These are phyloP conservation scores for Crypturellus undulatus DNA, from an alignment of 2,113 vertebrate genomes.

Conservation along the genomic window DNA sequence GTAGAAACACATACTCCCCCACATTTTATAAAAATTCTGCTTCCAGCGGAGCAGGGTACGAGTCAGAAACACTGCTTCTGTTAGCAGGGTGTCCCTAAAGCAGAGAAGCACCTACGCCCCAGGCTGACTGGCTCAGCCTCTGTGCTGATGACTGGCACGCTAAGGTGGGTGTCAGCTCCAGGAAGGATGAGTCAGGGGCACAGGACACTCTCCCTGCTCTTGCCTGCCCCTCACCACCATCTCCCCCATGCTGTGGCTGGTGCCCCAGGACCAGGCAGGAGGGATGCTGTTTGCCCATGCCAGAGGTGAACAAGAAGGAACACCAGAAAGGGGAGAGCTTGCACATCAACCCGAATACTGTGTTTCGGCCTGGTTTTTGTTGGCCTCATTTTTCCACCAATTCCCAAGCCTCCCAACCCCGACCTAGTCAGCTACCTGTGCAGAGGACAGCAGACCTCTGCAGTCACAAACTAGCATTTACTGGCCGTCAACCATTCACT, in stretches of 20 bases:
- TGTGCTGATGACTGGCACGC: rapidly evolving
- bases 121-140: not conserved
- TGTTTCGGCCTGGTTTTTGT: not conserved
- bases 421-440: not conserved
- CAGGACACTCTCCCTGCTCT: not conserved
- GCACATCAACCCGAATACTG: not conserved
- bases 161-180: no score
- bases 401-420: not conserved
- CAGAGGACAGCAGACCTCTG: not conserved
- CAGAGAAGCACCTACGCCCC: not conserved
- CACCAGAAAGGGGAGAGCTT: not conserved
- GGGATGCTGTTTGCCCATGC: no score
- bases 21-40: not conserved
- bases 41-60: not conserved
- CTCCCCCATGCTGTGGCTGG: rapidly evolving
- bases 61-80: not conserved
- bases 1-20: not conserved
- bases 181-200: not conserved
- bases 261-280: not conserved
- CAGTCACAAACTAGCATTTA: not conserved
- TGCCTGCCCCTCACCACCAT: not conserved
- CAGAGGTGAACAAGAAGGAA: not conserved
- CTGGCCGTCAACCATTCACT: not conserved
- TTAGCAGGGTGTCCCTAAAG: not conserved
- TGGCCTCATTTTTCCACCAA: not conserved